Conservation (phyloP, 2,797 vertebrate species). For the Tenualosa ilisha region DNA sequence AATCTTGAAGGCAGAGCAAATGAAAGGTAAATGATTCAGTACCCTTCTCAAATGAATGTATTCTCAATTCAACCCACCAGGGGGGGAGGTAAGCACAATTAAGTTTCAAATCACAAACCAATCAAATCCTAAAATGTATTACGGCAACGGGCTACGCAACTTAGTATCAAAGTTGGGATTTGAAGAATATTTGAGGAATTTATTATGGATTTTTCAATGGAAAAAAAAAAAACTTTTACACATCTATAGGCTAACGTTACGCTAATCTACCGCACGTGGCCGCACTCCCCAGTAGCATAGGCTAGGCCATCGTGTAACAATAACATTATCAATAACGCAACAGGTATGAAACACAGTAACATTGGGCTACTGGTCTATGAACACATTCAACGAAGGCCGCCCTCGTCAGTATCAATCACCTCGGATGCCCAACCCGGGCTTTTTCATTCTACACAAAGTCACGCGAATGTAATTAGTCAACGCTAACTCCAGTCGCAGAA, state of each 20-base stretch:
- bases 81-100: too few relatives aligned
- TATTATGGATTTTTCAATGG: too few relatives aligned
- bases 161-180: neutral
- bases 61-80: neutral
- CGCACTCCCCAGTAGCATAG: too few relatives aligned
- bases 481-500: neutral
- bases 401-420: neutral
- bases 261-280: neutral
- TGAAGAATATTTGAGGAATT: too few relatives aligned
- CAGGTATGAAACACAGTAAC: neutral
- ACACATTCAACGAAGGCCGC: neutral
- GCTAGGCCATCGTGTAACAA: too few relatives aligned
- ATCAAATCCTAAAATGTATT: neutral
- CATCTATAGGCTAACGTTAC: neutral
- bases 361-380: neutral
- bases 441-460: neutral
- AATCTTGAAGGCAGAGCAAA: too few relatives aligned
- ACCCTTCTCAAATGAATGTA: too few relatives aligned
- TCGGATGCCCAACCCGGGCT: neutral
- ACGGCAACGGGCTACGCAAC: neutral
- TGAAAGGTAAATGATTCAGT: too few relatives aligned
- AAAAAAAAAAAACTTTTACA: too few relatives aligned
- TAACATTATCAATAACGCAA: neutral
- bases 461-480: neutral
- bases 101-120: neutral